phyloP scores from a whole-genome alignment of 2,888 invertebrate genomes.

The Ganaspis brasiliensis region DNA sequence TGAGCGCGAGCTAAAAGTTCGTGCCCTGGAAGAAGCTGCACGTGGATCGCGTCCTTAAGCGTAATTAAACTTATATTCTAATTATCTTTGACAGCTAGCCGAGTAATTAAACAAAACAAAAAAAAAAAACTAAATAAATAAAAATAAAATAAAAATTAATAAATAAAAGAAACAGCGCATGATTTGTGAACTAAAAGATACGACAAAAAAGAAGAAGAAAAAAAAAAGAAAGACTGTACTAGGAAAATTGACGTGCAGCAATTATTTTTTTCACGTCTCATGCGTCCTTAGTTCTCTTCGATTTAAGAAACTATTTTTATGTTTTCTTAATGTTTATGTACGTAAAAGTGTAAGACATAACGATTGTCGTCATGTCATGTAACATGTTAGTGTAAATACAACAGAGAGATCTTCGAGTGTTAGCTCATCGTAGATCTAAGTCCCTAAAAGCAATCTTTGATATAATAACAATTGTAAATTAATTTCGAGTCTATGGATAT shows the following conservation, averaged over 20 bases:
- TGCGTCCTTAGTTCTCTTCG: constrained; percentile 35
- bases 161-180: constrained; percentile 3
- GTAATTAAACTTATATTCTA: constrained; percentile 68
- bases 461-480: constrained; percentile 46
- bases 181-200: constrained; percentile 30
- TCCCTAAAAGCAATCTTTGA: constrained; percentile 50
- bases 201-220: background rate
- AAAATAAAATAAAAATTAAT: background rate
- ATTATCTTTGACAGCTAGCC: constrained; percentile 66
- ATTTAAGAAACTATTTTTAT: constrained; percentile 67
- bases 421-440: constrained; percentile 56
- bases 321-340: constrained; percentile 57
- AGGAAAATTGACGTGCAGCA: constrained; percentile 13
- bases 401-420: constrained; percentile 54
- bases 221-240: background rate
- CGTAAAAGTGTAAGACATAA: constrained; percentile 49
- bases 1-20: constrained; percentile 92
- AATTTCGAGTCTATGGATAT: constrained; percentile 40
- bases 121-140: too few relatives aligned
- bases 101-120: constrained; percentile 54
- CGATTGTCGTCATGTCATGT: constrained; percentile 51
- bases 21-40: constrained; percentile 92
- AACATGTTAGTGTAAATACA: constrained; percentile 65
- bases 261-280: constrained; percentile 18
- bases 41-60: constrained; percentile 85